Evolutionary conservation across 2,113 vertebrate genomes (phyloP), one percentile per base, ranked within the genome.

Genomic region (Malurus cyaneus): DNA sequence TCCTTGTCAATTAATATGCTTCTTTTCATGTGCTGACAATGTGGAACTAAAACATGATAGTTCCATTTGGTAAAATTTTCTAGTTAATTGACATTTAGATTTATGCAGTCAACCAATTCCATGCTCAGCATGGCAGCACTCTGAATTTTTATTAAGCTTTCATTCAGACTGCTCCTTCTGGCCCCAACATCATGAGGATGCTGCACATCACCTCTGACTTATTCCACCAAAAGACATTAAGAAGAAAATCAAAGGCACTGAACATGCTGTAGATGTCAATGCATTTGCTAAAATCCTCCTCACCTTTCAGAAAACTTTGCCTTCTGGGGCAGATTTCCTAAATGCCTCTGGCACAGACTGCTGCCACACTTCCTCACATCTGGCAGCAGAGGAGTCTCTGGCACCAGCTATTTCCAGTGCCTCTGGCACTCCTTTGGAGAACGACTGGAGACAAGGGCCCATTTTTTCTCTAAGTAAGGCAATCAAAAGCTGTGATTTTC

Each of bases 11-110:
- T 89, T 81, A 76, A 85, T 49, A n/a, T 26, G 39, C 59, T 73
- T 82, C 50, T n/a, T 91, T 86, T 65, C 66, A 70, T 14, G 16
- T 70, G 56, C 5, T 89, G 73, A 85, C 66, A 85, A 66, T 11
- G 47, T 8, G 41, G 50, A 74, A 92, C 78, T 71, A 71, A 86
- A 95, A 42, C 76, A 86, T 62, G 78, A 34, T 41, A 86, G 59
- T 49, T 89, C 74, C 67, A 86, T 81, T 76, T 80, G 82, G 56
- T 59, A 90, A 85, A 93, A 65, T 52, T 64, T 88, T 46, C 49
- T n/a, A 73, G 87, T 49, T 95, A 88, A 83, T 86, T 94, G 94
- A 86, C 92, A 95, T 92, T 94, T 86, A 88, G 60, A 88, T 86
- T 87, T 66, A 83, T 64, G 74, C 15, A 24, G 67, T 56, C 60